Conservation (phyloP, 2,113 vertebrate species). For the Myrmecophaga tridactyla region DNA sequence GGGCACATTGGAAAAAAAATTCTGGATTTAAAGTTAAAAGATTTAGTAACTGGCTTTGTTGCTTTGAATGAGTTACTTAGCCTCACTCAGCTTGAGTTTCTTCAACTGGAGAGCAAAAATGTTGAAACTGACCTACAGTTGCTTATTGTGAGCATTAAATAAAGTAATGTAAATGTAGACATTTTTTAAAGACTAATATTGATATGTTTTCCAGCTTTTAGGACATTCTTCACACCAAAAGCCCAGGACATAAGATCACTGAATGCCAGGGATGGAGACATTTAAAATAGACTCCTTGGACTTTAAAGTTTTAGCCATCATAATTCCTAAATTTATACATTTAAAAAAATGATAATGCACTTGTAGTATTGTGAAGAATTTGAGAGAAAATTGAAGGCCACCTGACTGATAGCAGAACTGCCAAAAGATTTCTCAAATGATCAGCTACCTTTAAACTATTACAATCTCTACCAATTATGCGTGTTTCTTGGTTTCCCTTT, state of each 20-base stretch:
- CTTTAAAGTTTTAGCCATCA: background rate
- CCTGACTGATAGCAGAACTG: conserved; percentile 35
- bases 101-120: conserved; percentile 37
- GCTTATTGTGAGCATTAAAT: conserved; percentile 7
- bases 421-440: background rate
- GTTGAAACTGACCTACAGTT: background rate
- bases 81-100: conserved; percentile 17
- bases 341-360: background rate
- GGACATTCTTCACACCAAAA: conserved; percentile 14
- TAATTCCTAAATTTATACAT: background rate
- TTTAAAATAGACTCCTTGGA: background rate
- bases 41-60: conserved; percentile 27
- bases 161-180: conserved; percentile 8
- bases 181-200: background rate
- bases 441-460: conserved; percentile 12
- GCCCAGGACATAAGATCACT: background rate
- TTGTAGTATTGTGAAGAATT: background rate
- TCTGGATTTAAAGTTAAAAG: conserved; percentile 48
- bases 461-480: conserved; percentile 37
- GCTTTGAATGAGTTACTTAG: conserved; percentile 41
- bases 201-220: background rate
- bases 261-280: background rate
- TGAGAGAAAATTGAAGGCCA: background rate
- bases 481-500: conserved; percentile 60
- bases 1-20: background rate